Conservation (phyloP, 1,140 invertebrate species). For the Dryas iulia region DNA sequence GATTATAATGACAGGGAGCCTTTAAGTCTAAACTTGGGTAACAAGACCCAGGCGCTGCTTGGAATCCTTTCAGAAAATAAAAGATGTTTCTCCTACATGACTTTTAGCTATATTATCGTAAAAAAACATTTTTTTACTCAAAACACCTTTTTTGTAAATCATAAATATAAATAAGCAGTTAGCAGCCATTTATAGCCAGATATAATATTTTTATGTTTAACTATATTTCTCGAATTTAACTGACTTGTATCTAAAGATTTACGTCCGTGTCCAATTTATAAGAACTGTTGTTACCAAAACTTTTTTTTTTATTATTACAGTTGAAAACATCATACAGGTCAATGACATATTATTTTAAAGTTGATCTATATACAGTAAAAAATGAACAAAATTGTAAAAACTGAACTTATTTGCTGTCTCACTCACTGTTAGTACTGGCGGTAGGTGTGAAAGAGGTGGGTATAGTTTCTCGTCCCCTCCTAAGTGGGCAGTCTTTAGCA, state of each 20-base stretch:
- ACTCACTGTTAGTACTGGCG: conserved; percentile 14
- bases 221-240: neutral
- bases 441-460: conserved; percentile 43
- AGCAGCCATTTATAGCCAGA: neutral
- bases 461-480: conserved; percentile 35
- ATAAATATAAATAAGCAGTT: neutral
- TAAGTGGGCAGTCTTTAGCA: conserved; percentile 64
- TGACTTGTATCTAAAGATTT: neutral
- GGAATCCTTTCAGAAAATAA: no score
- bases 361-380: conserved; percentile 71
- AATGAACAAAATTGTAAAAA: conserved; percentile 46
- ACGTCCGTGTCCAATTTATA: neutral
- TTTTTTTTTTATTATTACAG: conserved; percentile 1
- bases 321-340: conserved; percentile 43
- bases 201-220: neutral
- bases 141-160: neutral
- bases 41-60: no score
- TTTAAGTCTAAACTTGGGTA: no score
- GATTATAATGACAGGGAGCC: no score
- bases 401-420: conserved; percentile 35
- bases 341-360: conserved; percentile 67
- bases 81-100: no score
- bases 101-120: no score
- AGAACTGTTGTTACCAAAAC: neutral
- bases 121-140: no score